phyloP scores from a whole-genome alignment of 2,888 invertebrate genomes.

The Pteria penguin region DNA sequence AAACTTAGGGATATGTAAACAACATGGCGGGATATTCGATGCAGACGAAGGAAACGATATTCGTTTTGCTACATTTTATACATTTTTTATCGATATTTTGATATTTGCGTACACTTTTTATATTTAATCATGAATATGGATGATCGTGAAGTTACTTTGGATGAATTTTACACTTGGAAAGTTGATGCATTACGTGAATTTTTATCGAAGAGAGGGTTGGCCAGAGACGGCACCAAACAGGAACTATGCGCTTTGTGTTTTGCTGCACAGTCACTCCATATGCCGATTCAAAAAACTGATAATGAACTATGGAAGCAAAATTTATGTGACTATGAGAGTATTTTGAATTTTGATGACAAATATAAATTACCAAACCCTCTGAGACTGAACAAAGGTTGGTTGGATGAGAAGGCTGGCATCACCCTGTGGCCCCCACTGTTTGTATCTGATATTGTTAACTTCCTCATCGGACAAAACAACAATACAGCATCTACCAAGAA shows the following conservation, averaged over 20 bases:
- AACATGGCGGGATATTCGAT: too few relatives aligned
- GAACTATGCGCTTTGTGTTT: not conserved
- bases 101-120: too few relatives aligned
- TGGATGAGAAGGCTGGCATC: constrained; percentile 3
- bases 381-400: not conserved
- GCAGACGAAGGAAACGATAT: too few relatives aligned
- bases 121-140: not conserved
- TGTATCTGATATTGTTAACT: not conserved
- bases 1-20: too few relatives aligned
- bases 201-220: not conserved
- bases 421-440: constrained; percentile 10
- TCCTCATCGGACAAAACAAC: not conserved
- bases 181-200: not conserved
- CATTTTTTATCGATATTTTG: too few relatives aligned
- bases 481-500: not conserved
- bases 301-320: not conserved
- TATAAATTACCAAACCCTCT: constrained; percentile 8
- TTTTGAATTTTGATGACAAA: not conserved
- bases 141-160: not conserved
- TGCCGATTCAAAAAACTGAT: not conserved
- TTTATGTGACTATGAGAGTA: not conserved
- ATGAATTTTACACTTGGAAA: not conserved
- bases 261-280: not conserved
- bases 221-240: not conserved
- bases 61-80: too few relatives aligned